Evolutionary conservation across 2,797 vertebrate genomes (phyloP), one percentile per base, ranked within the genome.

Genomic region (Coendou prehensilis): DNA sequence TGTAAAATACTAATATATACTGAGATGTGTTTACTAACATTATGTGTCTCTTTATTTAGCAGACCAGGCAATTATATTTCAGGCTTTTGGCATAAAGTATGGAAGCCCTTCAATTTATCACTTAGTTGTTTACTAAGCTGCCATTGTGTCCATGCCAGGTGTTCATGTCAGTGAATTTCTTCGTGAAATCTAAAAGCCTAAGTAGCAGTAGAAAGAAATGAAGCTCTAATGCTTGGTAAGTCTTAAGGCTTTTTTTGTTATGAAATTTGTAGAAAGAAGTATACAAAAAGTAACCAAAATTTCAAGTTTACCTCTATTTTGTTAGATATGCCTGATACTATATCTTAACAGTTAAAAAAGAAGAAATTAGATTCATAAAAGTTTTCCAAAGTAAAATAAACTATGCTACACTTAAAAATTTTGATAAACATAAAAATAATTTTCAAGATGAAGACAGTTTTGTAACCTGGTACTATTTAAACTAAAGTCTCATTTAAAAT

Each of bases 41-140:
- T 33, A 54, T 73, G 18, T 26, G 5, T 82, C 96, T 97, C n/a
- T 91, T 81, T 93, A 45, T 91, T 94, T 89, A 89, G 69, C 15
- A 93, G 47, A 20, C 73, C n/a, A 96, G 52, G 5, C 1, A 84
- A 61, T n/a, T 9, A 69, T 47, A 83, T 91, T 96, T 94, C 28
- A 89, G 56, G 71, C 6, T 1, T 89, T 91, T 56, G 79, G 89
- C 96, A 64, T 50, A 2, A 91, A 73, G 89, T 87, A 3, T 64
- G 1, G 45, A 82, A 85, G 2, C 83, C 14, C 52, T 97, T 93
- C 84, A n/a, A 93, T 92, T 52, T 88, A 85, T 80, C 37, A 45
- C 0, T 94, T 97, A 78, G 30, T 61, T 75, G 6, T 95, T 82
- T 45, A 61, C n/a, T 59, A 28, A 18, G 2, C 28, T n/a, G 11